These are phyloP conservation scores for Empidonax traillii DNA, from an alignment of 2,113 vertebrate genomes.

Conservation along the genomic window DNA sequence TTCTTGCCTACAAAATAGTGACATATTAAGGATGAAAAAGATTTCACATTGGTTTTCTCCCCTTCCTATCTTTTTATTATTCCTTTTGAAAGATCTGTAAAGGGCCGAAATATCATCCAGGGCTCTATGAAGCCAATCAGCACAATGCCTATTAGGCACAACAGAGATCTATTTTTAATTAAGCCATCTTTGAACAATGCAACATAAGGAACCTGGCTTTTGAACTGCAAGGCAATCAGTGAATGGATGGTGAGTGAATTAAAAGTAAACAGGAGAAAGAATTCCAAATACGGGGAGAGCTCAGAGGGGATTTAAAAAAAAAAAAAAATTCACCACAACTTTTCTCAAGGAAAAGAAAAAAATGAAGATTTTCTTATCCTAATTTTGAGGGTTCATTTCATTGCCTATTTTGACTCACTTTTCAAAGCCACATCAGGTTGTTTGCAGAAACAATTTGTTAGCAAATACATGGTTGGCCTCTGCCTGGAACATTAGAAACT, in stretches of 20 bases:
- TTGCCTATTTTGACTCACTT: conserved; percentile 59
- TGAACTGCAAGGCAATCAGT: conserved; percentile 40
- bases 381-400: background rate
- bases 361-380: background rate
- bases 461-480: conserved; percentile 72
- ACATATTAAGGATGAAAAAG: conserved; percentile 26
- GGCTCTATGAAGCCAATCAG: conserved; percentile 12
- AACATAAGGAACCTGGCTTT: conserved; percentile 20
- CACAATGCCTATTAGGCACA: conserved; percentile 39
- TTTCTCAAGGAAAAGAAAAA: background rate
- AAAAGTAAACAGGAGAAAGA: conserved; percentile 47
- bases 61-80: background rate
- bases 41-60: background rate
- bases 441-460: conserved; percentile 76
- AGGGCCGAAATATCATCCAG: conserved; percentile 30
- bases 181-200: conserved; percentile 50
- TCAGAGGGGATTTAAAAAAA: background rate
- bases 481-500: conserved; percentile 61
- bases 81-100: conserved; percentile 33
- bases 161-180: conserved; percentile 58
- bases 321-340: background rate
- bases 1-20: conserved; percentile 7
- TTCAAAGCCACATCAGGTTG: conserved; percentile 65
- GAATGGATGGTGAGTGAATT: conserved; percentile 14
- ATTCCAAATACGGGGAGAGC: background rate